phyloP scores from a whole-genome alignment of 2,113 vertebrate genomes.

The Podarcis raffonei region DNA sequence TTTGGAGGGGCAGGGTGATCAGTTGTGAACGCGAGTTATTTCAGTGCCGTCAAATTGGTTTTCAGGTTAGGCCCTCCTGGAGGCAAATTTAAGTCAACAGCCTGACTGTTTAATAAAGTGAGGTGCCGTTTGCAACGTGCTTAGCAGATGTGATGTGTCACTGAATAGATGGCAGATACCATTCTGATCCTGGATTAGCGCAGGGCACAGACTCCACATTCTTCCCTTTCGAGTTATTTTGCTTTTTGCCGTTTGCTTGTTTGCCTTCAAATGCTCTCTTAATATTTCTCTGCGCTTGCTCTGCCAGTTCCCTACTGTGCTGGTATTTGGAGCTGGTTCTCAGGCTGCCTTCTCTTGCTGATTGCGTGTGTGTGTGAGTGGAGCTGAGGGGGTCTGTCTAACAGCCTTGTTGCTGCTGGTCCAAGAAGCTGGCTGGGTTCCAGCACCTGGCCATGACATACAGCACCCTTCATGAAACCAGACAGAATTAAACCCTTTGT shows the following conservation, averaged over 20 bases:
- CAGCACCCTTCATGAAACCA: constrained; percentile 67
- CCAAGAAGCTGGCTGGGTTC: constrained; percentile 50
- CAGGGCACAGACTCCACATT: neutral
- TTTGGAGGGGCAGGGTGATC: too few relatives aligned
- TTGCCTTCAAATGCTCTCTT: constrained; percentile 35
- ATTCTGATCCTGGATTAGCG: constrained; percentile 18
- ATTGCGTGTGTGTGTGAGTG: neutral
- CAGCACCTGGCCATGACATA: constrained; percentile 61
- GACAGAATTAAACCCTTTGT: constrained; percentile 81
- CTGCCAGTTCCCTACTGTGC: constrained; percentile 39
- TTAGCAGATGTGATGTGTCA: neutral
- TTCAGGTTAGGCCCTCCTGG: neutral
- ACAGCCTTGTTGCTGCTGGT: constrained; percentile 58
- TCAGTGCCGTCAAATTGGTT: neutral
- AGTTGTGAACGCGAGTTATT: neutral
- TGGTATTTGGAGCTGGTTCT: constrained; percentile 34
- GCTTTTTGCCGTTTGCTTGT: constrained; percentile 6
- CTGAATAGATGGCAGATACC: neutral
- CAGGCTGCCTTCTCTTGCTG: neutral
- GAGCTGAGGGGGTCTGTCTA: constrained; percentile 7
- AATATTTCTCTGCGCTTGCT: neutral
- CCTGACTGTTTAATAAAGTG: neutral
- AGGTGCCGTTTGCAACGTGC: neutral
- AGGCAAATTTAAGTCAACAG: neutral
- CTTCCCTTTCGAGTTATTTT: neutral